Evolutionary conservation across 2,113 vertebrate genomes (phyloP), one percentile per base, ranked within the genome.

Genomic region (Plestiodon gilberti): DNA sequence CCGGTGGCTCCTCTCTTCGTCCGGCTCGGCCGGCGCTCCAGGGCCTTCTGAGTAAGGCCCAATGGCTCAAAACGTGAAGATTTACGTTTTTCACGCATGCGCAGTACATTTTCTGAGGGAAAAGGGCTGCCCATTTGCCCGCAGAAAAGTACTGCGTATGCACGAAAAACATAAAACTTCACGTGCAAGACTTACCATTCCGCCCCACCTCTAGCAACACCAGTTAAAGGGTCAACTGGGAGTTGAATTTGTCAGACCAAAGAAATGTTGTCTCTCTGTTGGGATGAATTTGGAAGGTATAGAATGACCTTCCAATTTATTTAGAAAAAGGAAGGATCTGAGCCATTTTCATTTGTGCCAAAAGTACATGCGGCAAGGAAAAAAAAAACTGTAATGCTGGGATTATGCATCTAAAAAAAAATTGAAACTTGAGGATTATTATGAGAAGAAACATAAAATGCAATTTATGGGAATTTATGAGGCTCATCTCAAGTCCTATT

Each of bases 381-480:
- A 13, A 0, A 1, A 81, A 91, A 85, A 55, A 86, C 83, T 78
- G 64, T 1, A 86, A 84, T 70, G 25, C 4, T 95, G 89, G 90
- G 83, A 81, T 87, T 70, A 79, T 1, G 35, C 0, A 30, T 30
- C 57, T 87, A 25, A 25, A 55, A 22, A 89, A 91, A 95, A 92
- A 89, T 48, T 75, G 76, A 74, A 73, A 3, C 59, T 87, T 89
- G 87, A 92, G 88, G 62, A 13, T 23, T 80, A 90, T 92, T 92
- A 88, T 90, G 88, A 87, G 87, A 93, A 90, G 81, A 86, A 94
- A 85, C 59, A 89, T 3, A 84, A 74, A 91, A 89, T 64, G 15
- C 30, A 82, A 87, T 91, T 89, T 89, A 87, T 80, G 52, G 94
- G 89, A 79, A 84, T 91, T 92, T 88, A 88, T 76, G 64, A 93